Evolutionary conservation across 30 jellyfish, hydroid and myxozoan species (phyloP), one percentile per base, ranked within the genome.

Genomic region (Calvadosia cruxmelitensis): DNA sequence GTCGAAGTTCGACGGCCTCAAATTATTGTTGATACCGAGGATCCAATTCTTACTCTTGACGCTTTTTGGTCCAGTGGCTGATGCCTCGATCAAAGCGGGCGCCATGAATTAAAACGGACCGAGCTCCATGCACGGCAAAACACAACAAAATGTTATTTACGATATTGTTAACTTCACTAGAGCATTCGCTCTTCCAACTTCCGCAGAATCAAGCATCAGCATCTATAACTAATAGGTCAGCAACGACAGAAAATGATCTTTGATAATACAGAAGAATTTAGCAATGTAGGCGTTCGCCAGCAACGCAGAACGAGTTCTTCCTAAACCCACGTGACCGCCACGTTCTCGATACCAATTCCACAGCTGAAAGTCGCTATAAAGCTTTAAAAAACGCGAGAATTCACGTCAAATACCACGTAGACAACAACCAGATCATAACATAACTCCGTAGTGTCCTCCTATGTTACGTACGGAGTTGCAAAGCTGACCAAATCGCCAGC

Each of bases 61-160:
- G 66, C 49, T 79, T 64, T 79, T 80, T 84, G 94, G 73, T 67
- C 69, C 87, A 27, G 78, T 67, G 74, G 86, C 87, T 29, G 84
- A 72, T 73, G 88, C 94, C 83, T 82, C 94, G 32, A 82, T 82
- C 79, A 82, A 52, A 82, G 94, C 94, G 87, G 94, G 94, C 82
- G 94, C 94, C 94, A 82, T 82, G 94, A 82, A 82, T 82, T 53
- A 70, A 34, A 69, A 64, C 68, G 66, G 69, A 78, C 63, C 71
- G 94, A 82, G 86, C 94, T 84, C 94, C 94, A 82, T 82, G 94
- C 94, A 82, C 94, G 57, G 57, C 57, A 42, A 42, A 42, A 42
- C 57, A 42, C 57, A 42, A 42, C 57, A 42, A 42, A 42, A 42
- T 42, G 20, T 42, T 42, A 42, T 42, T 42, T 42, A 42, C 10